Evolutionary conservation across 2,888 invertebrate genomes (phyloP), one percentile per base, ranked within the genome.

Genomic region (Anthophora plumipes): DNA sequence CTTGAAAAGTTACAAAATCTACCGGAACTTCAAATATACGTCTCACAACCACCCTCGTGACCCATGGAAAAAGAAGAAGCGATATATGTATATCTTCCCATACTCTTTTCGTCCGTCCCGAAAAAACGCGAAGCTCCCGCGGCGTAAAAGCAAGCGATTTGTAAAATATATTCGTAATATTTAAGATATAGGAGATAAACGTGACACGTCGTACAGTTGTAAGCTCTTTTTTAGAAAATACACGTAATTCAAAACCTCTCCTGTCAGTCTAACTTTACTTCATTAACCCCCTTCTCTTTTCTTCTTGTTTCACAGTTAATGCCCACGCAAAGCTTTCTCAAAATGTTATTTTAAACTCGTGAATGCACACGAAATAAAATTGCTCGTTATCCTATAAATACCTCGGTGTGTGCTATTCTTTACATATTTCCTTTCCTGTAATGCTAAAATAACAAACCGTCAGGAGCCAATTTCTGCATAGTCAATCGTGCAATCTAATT

Each of bases 1-100:
- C 95, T 97, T 67, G 95, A 95, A 89, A 94, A 94, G 88, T 84
- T 95, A 71, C 93, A 93, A 83, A 83, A 89, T 71, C 84, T 84
- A 22, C 85, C 90, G 12, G 93, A 93, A 77, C 77, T 93, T 59
- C 83, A 87, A 57, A 86, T 92, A 80, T 73, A 85, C 22, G 71
- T 74, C 31, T 8, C 46, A 46, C 9, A 43, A 14, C 46, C 1
- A 68, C 59, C 80, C 55, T 71, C 82, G 46, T 82, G 61, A 83
- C 63, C 57, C 77, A 60, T 63, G 48, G 82, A 68, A 63, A 70
- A n/a, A n/a, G n/a, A n/a, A 54, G 9, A 37, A 37, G 22, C 20
- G 7, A 17, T 48, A n/a, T n/a, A n/a, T n/a, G n/a, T n/a, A n/a
- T n/a, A 41, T 12, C 22, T 54, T 31, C 17, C 17, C 55, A 22